Evolutionary conservation across 2,888 invertebrate genomes (phyloP).

Genomic region (Eristalis intricaria): DNA sequence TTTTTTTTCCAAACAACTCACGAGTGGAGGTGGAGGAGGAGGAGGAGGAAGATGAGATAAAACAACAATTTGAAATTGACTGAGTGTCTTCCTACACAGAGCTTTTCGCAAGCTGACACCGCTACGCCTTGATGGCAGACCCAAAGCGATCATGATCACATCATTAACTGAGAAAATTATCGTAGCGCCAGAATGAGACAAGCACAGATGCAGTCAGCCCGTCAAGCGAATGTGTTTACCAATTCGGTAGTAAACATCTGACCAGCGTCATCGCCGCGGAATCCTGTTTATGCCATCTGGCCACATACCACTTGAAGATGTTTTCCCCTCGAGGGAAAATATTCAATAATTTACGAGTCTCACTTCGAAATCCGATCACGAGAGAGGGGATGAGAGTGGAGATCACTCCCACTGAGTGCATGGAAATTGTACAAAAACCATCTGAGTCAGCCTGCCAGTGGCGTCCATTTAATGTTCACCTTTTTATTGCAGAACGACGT

Average conservation of each 20-base stretch:
- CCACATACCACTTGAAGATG: conserved; percentile 13
- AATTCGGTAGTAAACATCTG: conserved; percentile 35
- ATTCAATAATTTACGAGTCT: conserved; percentile 23
- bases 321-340: not conserved
- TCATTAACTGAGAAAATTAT: not conserved
- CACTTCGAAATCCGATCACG: conserved; percentile 32
- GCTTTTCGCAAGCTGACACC: not conserved
- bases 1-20: not conserved
- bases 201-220: not conserved
- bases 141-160: not conserved
- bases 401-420: no score
- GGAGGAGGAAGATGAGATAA: not conserved
- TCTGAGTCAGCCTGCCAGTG: not conserved
- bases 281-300: not conserved
- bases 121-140: not conserved
- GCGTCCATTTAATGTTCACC: not conserved
- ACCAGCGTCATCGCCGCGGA: not conserved
- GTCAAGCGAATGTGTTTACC: not conserved
- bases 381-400: not conserved
- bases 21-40: not conserved
- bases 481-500: no score
- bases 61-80: not conserved
- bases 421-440: not conserved
- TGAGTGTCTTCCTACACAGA: not conserved
- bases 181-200: not conserved